phyloP scores from a whole-genome alignment of 2,113 vertebrate genomes.

The Chinchilla lanigera region DNA sequence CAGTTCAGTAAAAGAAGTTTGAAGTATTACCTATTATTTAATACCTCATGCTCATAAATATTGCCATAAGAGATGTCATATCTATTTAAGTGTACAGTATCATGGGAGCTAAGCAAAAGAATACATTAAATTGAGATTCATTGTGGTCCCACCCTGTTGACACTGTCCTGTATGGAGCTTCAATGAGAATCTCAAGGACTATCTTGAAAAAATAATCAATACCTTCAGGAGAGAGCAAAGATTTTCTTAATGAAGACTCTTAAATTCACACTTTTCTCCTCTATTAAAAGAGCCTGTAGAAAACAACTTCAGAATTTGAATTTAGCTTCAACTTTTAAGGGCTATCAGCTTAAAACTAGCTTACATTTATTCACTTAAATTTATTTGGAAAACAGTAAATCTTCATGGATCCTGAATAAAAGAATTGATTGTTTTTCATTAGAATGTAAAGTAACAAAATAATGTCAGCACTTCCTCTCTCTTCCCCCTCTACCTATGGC shows the following conservation, averaged over 20 bases:
- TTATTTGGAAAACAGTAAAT: not conserved
- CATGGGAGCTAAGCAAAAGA: slow-evolving; percentile 79
- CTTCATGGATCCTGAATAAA: not conserved
- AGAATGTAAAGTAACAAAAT: slow-evolving; percentile 11
- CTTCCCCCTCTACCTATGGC: not conserved
- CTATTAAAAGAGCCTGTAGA: not conserved
- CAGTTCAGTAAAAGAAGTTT: slow-evolving; percentile 79
- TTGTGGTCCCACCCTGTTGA: slow-evolving; percentile 74
- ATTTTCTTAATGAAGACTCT: slow-evolving; percentile 47
- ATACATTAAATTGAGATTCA: slow-evolving; percentile 83
- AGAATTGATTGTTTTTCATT: not conserved
- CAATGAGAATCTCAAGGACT: slow-evolving; percentile 57
- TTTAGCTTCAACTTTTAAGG: not conserved
- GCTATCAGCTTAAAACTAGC: not conserved
- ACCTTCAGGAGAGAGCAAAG: not conserved
- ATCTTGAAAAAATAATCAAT: slow-evolving; percentile 50
- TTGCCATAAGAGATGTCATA: slow-evolving; percentile 84
- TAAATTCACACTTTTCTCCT: slow-evolving; percentile 3
- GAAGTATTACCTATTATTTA: slow-evolving; percentile 85
- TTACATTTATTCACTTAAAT: slow-evolving; percentile 47
- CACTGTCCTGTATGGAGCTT: slow-evolving; percentile 78
- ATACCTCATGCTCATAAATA: slow-evolving; percentile 84
- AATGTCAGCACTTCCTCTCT: not conserved
- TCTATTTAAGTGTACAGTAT: slow-evolving; percentile 81
- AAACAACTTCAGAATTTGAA: not conserved